Evolutionary conservation across 2,113 vertebrate species (phyloP).

Genomic region (Coptodon rendalli): DNA sequence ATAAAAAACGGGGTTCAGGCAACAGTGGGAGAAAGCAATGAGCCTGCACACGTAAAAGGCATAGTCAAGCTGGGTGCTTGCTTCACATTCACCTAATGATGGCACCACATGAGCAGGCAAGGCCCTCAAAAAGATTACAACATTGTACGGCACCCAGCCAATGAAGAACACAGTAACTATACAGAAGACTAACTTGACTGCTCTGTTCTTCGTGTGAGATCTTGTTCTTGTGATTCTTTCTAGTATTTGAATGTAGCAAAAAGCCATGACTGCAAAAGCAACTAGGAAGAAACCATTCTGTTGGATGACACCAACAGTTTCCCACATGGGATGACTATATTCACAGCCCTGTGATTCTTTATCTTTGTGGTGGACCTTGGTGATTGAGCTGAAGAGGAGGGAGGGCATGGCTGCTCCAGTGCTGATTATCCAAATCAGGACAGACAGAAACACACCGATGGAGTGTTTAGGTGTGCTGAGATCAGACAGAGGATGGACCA

Average conservation of each 20-base stretch:
- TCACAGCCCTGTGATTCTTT: slow-evolving; percentile 40
- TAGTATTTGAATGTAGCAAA: slow-evolving; percentile 82
- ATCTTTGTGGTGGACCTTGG: neutral
- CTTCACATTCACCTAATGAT: slow-evolving; percentile 50
- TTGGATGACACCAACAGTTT: neutral
- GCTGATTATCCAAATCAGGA: neutral
- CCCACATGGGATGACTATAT: neutral
- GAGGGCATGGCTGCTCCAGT: neutral
- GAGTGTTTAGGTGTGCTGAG: rapidly evolving
- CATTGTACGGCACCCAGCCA: slow-evolving; percentile 88
- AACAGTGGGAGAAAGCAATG: slow-evolving; percentile 88
- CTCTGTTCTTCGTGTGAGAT: slow-evolving; percentile 75
- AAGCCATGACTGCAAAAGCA: slow-evolving; percentile 73
- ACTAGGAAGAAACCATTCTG: slow-evolving; percentile 76
- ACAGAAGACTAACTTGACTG: slow-evolving; percentile 82
- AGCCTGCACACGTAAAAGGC: slow-evolving; percentile 73
- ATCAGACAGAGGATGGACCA: rapidly evolving
- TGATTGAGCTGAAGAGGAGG: neutral
- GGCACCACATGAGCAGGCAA: slow-evolving; percentile 13
- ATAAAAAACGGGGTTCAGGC: slow-evolving; percentile 89
- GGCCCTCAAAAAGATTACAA: slow-evolving; percentile 75
- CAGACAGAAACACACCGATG: rapidly evolving
- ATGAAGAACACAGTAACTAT: slow-evolving; percentile 82
- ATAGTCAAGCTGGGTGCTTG: slow-evolving; percentile 48
- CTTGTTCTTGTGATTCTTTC: slow-evolving; percentile 67